phyloP scores from a whole-genome alignment of 1,140 invertebrate genomes.

The Andrena cerasifolii region DNA sequence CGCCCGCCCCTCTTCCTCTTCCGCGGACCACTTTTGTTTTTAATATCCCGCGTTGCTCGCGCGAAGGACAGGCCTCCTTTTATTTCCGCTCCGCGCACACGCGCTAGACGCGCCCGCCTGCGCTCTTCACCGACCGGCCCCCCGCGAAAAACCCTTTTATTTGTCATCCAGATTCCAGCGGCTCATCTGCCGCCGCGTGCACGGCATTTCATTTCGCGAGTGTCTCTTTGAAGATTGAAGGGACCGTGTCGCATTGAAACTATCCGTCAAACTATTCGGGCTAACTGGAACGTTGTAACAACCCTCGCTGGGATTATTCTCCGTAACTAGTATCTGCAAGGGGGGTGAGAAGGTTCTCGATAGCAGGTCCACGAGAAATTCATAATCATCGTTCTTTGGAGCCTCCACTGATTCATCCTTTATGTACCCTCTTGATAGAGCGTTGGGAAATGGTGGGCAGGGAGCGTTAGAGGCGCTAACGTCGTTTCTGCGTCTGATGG shows the following conservation, averaged over 20 bases:
- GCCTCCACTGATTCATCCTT: conserved; percentile 31
- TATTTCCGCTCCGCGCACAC: conserved; percentile 31
- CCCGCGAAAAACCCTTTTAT: conserved; percentile 7
- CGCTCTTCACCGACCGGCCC: neutral
- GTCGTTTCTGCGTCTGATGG: conserved; percentile 63
- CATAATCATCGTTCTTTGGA: conserved; percentile 24
- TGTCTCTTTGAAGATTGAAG: neutral
- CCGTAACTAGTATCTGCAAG: too few species aligned
- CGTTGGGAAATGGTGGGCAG: neutral
- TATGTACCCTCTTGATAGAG: neutral
- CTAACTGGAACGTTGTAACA: too few species aligned
- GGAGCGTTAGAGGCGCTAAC: conserved; percentile 15
- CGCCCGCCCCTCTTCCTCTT: too few species aligned
- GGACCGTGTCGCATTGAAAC: neutral
- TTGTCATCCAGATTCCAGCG: conserved; percentile 6
- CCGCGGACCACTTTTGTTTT: conserved; percentile 45
- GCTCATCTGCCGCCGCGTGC: conserved; percentile 13
- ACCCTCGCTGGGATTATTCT: too few species aligned
- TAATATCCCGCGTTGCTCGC: conserved; percentile 49
- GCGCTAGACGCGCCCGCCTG: conserved; percentile 23
- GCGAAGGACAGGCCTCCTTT: conserved; percentile 43
- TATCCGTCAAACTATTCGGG: too few species aligned
- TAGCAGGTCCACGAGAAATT: conserved; percentile 12
- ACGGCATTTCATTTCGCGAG: conserved; percentile 49
- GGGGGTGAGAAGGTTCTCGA: neutral